Base-by-base conservation (phyloP, 2,797 vertebrate genomes). In the Alfaro cultratus region DNA sequence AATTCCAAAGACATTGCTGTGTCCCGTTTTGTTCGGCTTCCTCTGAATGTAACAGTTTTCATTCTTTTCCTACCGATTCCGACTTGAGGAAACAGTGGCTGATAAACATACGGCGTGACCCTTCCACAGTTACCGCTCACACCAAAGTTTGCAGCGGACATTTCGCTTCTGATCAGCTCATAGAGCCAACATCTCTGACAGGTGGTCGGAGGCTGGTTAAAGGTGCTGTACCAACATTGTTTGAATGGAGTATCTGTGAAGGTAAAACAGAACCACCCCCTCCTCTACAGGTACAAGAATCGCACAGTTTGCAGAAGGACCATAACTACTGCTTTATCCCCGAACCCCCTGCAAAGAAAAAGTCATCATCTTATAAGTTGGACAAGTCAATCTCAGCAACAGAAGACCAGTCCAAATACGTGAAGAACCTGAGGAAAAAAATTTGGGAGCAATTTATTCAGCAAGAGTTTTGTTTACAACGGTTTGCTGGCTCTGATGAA, bases 391-490 rank as follows among this genome's bases (percentile, higher is more conserved):
- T 34, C 15, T 34, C 60, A 62, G 60, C 60, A 34, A 31, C 60
- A 34, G 31, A 31, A 60, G 57, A 16, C 29, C 57, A 31, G 29
- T 31, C 57, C 12, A 60, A 31, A 31, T 29, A 60, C 5, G 13
- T 60, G 29, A 31, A 31, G 12, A 31, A 60, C 29, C n/a, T 60
- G n/a, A 60, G 55, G n/a, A 60, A 60, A 29, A 29, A 60, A 31
- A 60, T 60, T 31, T 60, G n/a, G 29, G 29, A 60, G 29, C 57
- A 31, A 31, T 29, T 15, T 60, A 60, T 29, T 31, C 12, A 31
- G 57, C 57, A 60, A 60, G 57, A 60, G 57, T 60, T 60, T 60
- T 29, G 57, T 60, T 60, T 60, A 60, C 57, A 55, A 13, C 53
- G 53, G 57, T 60, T 60, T 60, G 57, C 57, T 31, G 57, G 57